Percentiles rank a stretch among this genome's conserved stretches.
Evolutionary conservation across 1,140 invertebrate species (phyloP).

Genomic region (Idris sp.): DNA sequence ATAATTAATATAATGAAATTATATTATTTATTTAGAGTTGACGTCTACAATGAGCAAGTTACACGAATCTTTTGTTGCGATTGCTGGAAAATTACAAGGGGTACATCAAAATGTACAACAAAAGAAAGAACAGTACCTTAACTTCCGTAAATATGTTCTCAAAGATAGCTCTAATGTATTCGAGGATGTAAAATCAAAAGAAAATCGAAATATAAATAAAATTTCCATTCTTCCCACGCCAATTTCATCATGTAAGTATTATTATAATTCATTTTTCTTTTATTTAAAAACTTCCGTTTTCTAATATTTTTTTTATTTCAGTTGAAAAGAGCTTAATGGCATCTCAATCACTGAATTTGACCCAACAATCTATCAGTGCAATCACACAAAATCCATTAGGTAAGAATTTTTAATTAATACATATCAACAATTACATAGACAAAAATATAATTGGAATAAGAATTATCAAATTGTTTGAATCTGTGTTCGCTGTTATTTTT

Average conservation of each 20-base stretch:
- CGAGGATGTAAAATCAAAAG: constrained; percentile 78
- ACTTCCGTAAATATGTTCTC: constrained; percentile 86
- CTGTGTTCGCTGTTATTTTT: too few species aligned
- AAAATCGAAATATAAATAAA: constrained; percentile 67
- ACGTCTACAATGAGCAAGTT: constrained; percentile 86
- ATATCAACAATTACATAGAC: too few species aligned
- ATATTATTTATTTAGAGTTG: constrained; percentile 80
- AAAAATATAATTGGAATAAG: too few species aligned
- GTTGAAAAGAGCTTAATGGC: constrained; percentile 74
- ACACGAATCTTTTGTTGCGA: constrained; percentile 90
- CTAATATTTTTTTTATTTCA: constrained; percentile 48
- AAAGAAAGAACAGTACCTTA: constrained; percentile 90
- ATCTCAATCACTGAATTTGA: constrained; percentile 68
- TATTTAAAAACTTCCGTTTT: constrained; percentile 2
- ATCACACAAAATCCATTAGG: constrained; percentile 74
- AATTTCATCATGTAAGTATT: constrained; percentile 76
- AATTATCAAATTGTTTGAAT: too few species aligned
- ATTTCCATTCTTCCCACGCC: constrained; percentile 81
- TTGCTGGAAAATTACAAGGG: constrained; percentile 89
- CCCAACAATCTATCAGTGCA: constrained; percentile 67
- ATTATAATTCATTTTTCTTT: not conserved
- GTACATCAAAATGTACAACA: constrained; percentile 86
- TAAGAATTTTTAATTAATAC: constrained; percentile 62
- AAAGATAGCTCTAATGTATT: constrained; percentile 90
- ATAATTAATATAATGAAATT: too few species aligned